These are phyloP conservation scores for Alligator mississippiensis DNA, from an alignment of 2,113 vertebrate genomes.

Conservation along the genomic window DNA sequence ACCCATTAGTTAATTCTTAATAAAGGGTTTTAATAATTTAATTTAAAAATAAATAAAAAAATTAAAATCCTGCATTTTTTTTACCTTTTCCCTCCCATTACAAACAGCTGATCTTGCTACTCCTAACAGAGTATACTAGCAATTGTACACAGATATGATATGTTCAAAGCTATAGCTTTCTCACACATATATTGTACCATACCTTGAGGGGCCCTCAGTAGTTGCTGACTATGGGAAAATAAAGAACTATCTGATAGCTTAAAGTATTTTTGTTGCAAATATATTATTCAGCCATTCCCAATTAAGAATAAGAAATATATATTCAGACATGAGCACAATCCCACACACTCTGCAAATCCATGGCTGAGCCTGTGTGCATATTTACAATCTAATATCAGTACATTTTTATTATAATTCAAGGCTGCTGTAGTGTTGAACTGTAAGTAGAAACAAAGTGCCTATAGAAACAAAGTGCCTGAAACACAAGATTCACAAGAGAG, in stretches of 20 bases:
- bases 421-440: neutral
- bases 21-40: neutral
- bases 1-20: neutral
- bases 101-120: neutral
- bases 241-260: neutral
- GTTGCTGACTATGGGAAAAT: neutral
- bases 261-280: neutral
- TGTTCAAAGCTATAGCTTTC: neutral
- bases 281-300: neutral
- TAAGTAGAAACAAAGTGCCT: neutral
- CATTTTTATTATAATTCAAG: neutral
- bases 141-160: neutral
- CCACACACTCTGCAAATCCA: too few species aligned
- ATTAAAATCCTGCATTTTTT: neutral
- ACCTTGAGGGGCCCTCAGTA: neutral
- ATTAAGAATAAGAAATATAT: fast-evolving
- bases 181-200: neutral
- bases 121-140: fast-evolving
- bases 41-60: neutral
- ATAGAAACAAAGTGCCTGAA: neutral
- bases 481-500: neutral
- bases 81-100: neutral
- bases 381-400: neutral
- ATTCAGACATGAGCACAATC: neutral
- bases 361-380: neutral